phyloP scores from a whole-genome alignment of 2,113 vertebrate species.

The Clarias gariepinus region DNA sequence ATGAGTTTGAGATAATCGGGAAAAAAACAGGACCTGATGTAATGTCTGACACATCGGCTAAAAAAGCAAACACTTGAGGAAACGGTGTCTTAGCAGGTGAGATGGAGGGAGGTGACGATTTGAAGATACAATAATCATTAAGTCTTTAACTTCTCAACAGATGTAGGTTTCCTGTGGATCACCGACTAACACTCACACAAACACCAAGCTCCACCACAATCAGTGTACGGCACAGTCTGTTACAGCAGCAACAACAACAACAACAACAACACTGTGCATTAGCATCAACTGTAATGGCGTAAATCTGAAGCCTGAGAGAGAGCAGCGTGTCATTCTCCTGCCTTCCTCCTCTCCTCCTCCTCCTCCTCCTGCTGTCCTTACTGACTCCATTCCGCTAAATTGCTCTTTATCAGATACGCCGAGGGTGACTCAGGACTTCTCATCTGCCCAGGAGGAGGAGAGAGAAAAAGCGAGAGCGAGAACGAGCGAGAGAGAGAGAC shows the following conservation, averaged over 20 bases:
- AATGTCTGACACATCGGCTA: background rate
- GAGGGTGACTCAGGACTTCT: conserved; percentile 42
- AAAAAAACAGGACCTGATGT: background rate
- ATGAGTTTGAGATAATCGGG: background rate
- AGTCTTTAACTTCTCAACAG: background rate
- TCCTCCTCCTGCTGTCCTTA: background rate
- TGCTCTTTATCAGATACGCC: conserved; percentile 38
- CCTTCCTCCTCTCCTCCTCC: background rate
- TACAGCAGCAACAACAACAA: background rate
- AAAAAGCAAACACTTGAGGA: background rate
- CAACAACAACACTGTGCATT: background rate
- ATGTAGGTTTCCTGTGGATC: background rate
- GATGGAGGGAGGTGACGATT: background rate
- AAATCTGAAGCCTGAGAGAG: conserved; percentile 11
- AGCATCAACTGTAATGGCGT: conserved; percentile 9
- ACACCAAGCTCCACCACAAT: background rate
- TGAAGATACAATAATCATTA: background rate
- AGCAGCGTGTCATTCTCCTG: conserved; percentile 7
- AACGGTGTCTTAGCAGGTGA: background rate
- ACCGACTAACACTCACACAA: background rate
- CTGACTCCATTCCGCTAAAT: conserved; percentile 33
- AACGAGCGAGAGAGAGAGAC: background rate
- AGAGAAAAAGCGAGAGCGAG: conserved; percentile 6
- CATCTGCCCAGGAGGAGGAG: background rate
- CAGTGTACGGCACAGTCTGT: background rate